These are phyloP conservation scores for Nomada fucata DNA, from an alignment of 2,888 invertebrate genomes.

Conservation along the genomic window DNA sequence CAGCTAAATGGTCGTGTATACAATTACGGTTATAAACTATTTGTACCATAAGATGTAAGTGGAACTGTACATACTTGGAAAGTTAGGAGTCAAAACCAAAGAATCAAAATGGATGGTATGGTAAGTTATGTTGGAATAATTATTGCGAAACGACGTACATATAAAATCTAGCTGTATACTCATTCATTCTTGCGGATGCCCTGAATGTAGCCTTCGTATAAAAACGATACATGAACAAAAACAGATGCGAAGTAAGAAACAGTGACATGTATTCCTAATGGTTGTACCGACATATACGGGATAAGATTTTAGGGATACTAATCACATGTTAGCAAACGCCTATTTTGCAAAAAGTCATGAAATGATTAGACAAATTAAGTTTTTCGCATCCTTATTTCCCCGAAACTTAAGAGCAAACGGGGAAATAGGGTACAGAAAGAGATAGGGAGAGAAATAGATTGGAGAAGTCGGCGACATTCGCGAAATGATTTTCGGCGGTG, in stretches of 20 bases:
- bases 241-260: no score
- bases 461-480: slow-evolving; percentile 4
- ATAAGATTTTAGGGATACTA: no score
- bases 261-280: no score
- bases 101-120: slow-evolving; percentile 27
- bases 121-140: slow-evolving; percentile 27
- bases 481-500: slow-evolving; percentile 52
- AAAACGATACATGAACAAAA: neutral
- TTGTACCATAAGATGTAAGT: no score
- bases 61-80: no score
- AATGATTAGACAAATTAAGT: no score
- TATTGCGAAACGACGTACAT: neutral
- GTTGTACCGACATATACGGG: no score
- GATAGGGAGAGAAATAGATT: neutral
- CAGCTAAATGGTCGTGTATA: neutral
- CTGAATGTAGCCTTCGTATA: no score
- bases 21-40: neutral
- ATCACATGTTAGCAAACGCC: neutral
- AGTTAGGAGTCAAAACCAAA: neutral
- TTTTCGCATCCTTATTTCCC: neutral
- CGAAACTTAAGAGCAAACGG: neutral
- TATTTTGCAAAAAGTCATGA: no score
- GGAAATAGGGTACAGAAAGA: neutral
- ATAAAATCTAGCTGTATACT: no score
- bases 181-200: neutral